Percentiles rank a stretch among this genome's conserved stretches.
Conservation (phyloP, 2,113 vertebrate genomes). For the Clarias magur region DNA sequence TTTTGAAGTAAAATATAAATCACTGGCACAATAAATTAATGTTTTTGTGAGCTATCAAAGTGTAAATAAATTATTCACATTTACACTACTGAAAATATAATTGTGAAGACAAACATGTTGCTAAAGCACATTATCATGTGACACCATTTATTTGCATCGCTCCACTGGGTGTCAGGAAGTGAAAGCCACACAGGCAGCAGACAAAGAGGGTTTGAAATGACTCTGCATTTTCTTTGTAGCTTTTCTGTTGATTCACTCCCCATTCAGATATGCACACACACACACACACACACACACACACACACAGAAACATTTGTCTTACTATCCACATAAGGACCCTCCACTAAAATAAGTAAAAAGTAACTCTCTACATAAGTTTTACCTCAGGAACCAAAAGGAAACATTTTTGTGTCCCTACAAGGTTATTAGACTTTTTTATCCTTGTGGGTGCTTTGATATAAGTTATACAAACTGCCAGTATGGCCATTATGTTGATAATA, state of each 20-base stretch:
- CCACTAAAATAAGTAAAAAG: neutral
- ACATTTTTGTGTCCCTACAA: neutral
- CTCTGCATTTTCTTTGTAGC: constrained; percentile 69
- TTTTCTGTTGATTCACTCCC: constrained; percentile 63
- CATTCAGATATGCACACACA: constrained; percentile 46
- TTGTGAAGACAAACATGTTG: neutral
- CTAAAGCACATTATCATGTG: neutral
- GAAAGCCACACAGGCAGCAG: neutral
- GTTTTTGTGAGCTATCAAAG: neutral
- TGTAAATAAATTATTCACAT: neutral
- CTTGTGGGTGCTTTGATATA: neutral
- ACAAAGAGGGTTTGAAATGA: constrained; percentile 54
- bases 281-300: constrained; percentile 27
- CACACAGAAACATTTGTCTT: neutral
- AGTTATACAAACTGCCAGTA: neutral
- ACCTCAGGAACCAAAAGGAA: neutral
- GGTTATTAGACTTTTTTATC: neutral
- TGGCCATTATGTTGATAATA: neutral
- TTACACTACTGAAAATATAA: neutral
- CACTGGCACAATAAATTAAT: neutral
- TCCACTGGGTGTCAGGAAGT: constrained; percentile 19
- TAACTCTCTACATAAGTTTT: neutral
- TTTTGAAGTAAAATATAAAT: neutral
- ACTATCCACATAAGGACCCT: neutral
- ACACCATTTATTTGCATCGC: neutral